Percentiles rank a stretch among this genome's conserved stretches.
These are phyloP conservation scores for Pachypeltis micranthus DNA, from an alignment of 1,140 invertebrate species.

Conservation along the genomic window DNA sequence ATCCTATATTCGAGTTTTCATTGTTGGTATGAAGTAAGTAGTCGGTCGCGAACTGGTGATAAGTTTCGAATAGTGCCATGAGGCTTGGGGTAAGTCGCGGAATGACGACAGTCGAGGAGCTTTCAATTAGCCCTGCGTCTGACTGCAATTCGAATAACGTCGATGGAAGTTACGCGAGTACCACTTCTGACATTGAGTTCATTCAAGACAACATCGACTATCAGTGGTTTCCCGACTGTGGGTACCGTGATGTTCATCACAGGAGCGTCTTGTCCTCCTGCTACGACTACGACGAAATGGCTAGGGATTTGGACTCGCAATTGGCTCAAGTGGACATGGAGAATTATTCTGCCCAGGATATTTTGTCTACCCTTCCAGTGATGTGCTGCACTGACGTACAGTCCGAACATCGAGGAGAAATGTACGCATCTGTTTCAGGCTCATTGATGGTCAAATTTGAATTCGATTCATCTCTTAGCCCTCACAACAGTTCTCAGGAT, in stretches of 20 bases:
- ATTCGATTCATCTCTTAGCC: slow-evolving; percentile 60
- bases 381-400: slow-evolving; percentile 45
- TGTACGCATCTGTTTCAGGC: slow-evolving; percentile 66
- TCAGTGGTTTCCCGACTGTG: slow-evolving; percentile 46
- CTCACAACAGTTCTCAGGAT: slow-evolving; percentile 57
- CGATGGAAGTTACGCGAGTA: slow-evolving; percentile 26
- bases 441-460: slow-evolving; percentile 68
- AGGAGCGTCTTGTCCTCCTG: slow-evolving; percentile 68
- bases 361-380: slow-evolving; percentile 64
- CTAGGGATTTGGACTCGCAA: slow-evolving; percentile 80
- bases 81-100: slow-evolving; percentile 23
- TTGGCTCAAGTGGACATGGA: slow-evolving; percentile 91
- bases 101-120: slow-evolving; percentile 26
- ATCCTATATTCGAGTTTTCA: too few species aligned
- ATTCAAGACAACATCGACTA: slow-evolving; percentile 80
- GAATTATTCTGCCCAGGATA: slow-evolving; percentile 80
- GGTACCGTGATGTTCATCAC: slow-evolving; percentile 63
- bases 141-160: slow-evolving; percentile 47
- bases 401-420: slow-evolving; percentile 60
- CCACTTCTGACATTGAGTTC: slow-evolving; percentile 47
- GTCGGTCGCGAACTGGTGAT: too few species aligned
- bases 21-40: too few species aligned
- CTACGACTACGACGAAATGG: slow-evolving; percentile 78
- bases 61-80: too few species aligned
- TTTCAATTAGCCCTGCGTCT: slow-evolving; percentile 40